Evolutionary conservation across 2,113 vertebrate species (phyloP), one percentile per base, ranked within the genome.

Genomic region (Psephotus haematonotus): DNA sequence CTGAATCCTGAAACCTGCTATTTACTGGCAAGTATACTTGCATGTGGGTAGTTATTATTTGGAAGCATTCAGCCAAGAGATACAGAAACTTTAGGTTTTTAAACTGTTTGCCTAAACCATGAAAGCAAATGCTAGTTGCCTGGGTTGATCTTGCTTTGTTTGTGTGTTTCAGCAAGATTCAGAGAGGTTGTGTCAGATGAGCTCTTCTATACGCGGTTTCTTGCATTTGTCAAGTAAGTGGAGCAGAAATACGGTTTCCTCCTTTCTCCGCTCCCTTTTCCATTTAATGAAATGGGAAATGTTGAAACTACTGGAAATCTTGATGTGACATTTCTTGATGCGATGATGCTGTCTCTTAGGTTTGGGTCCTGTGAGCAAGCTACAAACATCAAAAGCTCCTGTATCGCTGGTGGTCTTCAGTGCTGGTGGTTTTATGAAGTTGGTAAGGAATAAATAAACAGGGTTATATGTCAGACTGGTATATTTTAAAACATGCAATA

Each of bases 301-400:
- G 69, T 91, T 93, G 85, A 95, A 94, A 70, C 77, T 93, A 70
- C 69, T 82, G 84, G 82, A 96, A 95, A 82, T 63, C 80, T 88
- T 65, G 79, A 83, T 95, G 87, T 91, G 96, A 95, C 92, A 78
- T 71, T 82, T 80, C 75, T 72, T 28, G 68, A 53, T 71, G 57
- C 10, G 81, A 1, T 22, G 29, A 17, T 90, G n/a, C 41, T 76
- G 92, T 93, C 76, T 86, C 71, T 90, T 96, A 64, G 79, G 65
- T 67, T 82, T 76, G 31, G 24, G 60, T 85, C 62, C 57, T 92
- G 59, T 75, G 86, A 93, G 80, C 65, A 72, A 23, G 20, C 75
- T 90, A 63, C 78, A 59, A 22, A 57, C 41, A 39, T 80, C 44
- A 46, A 70, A 84, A 87, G 69, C 82, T 88, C 37, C 37, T 59